Evolutionary conservation across 2,113 vertebrate species (phyloP), one percentile per base, ranked within the genome.

Genomic region (Periophthalmodon schlosseri): DNA sequence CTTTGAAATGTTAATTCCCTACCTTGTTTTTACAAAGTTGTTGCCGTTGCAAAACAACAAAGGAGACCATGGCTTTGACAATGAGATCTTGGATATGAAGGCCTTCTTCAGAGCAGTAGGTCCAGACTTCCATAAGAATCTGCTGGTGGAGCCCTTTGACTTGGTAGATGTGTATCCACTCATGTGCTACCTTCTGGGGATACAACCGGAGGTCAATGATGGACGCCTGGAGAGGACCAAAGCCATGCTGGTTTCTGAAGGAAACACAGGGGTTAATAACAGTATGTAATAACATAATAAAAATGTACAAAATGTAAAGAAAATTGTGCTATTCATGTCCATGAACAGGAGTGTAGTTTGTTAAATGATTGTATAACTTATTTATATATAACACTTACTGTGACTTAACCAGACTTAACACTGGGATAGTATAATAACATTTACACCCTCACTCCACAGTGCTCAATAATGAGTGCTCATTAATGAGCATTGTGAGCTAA

Each of bases 51-150:
- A 97, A 86, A 77, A 76, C 73, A 93, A 94, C 39, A 93, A 87
- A 0, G 96, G 96, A 0, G 95, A 96, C 0, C 96, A 96, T 0
- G 95, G 95, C 5, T 97, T 95, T 0, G 91, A 96, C 86, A 96
- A 96, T 1, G 11, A 77, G 0, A 70, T 8, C 52, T 78, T 87
- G 92, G 95, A 95, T 84, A 97, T 96, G 96, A 95, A 95, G 84
- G 92, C 94, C 61, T 94, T 97, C 79, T 97, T 97, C 91, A 93
- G 95, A 0, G 96, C 95, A 0, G 91, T 91, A 84, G 96, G 96
- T 0, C 96, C 96, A 0, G 91, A 81, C 72, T 96, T 98, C 85
- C 81, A 65, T 78, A 85, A 9, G n/a, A 94, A 95, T 63, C 75
- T 95, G 67, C 14, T 84, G 80, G 93, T 94, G 0, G 93, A 89